Evolutionary conservation across 2,888 invertebrate species (phyloP), one percentile per base, ranked within the genome.

Genomic region (Auanema sp.): DNA sequence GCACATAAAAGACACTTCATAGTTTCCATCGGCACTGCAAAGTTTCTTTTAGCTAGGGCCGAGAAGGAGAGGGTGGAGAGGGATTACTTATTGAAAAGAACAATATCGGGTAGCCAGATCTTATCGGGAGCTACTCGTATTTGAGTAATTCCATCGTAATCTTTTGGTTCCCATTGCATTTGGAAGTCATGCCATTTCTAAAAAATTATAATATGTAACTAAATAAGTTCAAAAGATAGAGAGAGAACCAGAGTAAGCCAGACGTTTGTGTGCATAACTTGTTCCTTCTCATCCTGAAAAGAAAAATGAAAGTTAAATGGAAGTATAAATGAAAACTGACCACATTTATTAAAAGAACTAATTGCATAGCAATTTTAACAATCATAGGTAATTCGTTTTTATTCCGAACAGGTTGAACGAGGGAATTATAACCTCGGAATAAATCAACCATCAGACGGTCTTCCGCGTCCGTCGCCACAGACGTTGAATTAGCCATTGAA

Each of bases 1-100:
- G 63, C 96, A 95, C 87, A 97, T 95, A 87, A 96, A 98, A 77
- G 96, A 91, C 68, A 98, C 97, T 87, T 99, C 98, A 87, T 99
- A 98, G 86, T 97, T 97, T 60, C 98, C 98, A 86, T 99, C 98
- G 83, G 98, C 98, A 86, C 97, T 97, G 87, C 51, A 80, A 69
- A n/a, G 21, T 10, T 51, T 49, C 50, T 49, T 16, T 21, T 47
- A 18, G 21, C 6, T 16, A 18, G 8, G 56, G 14, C 43, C 14
- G n/a, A 16, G 14, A 8, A 16, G 21, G 16, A 8, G n/a, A 11
- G n/a, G 16, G n/a, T 11, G 43, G n/a, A 52, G 23, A 59, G 12
- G 24, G 55, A 74, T 72, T 68, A 85, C 86, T 86, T 87, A 76
- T 87, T 83, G 72, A 83, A 83, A 5, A 83, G 70, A 8, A 83